These are phyloP conservation scores for Pseudonaja textilis DNA, from an alignment of 2,113 vertebrate species.

Conservation along the genomic window DNA sequence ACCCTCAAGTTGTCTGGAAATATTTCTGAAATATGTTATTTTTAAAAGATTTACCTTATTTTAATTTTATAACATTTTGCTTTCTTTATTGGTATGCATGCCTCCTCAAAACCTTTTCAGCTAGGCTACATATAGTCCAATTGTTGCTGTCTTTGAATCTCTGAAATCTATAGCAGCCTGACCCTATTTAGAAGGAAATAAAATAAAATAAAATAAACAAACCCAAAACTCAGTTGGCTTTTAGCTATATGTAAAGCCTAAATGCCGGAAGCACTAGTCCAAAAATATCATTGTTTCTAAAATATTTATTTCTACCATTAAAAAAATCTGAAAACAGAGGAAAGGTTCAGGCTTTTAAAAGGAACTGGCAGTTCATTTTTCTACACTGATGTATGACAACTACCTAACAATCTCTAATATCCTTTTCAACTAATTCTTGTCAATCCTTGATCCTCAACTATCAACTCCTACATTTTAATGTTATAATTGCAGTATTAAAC, in stretches of 20 bases:
- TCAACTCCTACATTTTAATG: neutral
- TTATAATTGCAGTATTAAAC: neutral
- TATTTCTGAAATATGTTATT: neutral
- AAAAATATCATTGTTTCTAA: neutral
- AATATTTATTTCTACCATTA: neutral
- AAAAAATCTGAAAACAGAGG: neutral
- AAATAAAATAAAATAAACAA: neutral
- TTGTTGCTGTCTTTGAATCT: neutral
- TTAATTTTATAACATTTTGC: neutral
- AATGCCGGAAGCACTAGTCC: neutral
- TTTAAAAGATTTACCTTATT: neutral
- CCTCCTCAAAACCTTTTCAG: neutral
- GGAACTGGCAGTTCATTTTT: neutral
- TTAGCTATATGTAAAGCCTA: neutral
- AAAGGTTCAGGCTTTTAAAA: neutral
- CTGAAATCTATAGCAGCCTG: neutral
- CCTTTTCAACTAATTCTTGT: neutral
- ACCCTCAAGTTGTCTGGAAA: neutral
- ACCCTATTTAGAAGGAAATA: neutral
- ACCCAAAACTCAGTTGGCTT: neutral
- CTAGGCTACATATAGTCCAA: neutral
- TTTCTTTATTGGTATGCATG: neutral
- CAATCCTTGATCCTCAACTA: neutral
- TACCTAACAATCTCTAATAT: neutral
- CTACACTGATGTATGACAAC: neutral